Base-by-base conservation (phyloP, 2,888 invertebrate species). In the Chouioia cunea region DNA sequence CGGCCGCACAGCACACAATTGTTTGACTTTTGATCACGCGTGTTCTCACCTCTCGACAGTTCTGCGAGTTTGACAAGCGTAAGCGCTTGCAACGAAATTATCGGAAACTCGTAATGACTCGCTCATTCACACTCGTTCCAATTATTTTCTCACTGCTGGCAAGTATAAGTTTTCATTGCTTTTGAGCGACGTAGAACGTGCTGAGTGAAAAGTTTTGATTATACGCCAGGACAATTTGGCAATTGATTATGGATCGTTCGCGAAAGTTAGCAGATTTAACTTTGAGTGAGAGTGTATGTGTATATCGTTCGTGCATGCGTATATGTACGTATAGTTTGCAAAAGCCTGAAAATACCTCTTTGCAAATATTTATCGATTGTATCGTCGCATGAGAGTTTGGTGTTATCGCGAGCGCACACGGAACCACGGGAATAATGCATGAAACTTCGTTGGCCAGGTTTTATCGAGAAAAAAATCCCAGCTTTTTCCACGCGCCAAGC, bases 11-110 rank as follows among this genome's bases (percentile, higher is more conserved):
- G 53, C 1, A 23, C 48, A 2, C 46, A 20, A n/a, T 43, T 52
- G 57, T 66, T 66, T 66, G 66, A 66, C 66, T 71, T 71, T 71
- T 71, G 65, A 70, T 70, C 56, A 65, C 52, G 27, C 63, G 44
- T 43, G 48, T 16, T 18, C 36, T 48, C 47, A 15, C 50, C 22
- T 10, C n/a, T 10, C 44, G 27, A 65, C 43, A 57, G 44, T 6
- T 16, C 65, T 52, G 22, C 22, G 16, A 58, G 18, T 65, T 44
- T 57, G 52, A 44, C 44, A 44, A 50, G 16, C 23, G 57, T 16
- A n/a, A 4, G 20, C 18, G 27, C 14, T 20, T 27, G 23, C 18
- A 68, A 64, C 56, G 44, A 65, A 68, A 72, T 68, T 68, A 72
- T 72, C 68, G 68, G 68, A 63, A 68, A 68, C 48, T 67, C 6